Evolutionary conservation across 2,113 vertebrate genomes (phyloP), one percentile per base, ranked within the genome.

Genomic region (Bufo gargarizans): DNA sequence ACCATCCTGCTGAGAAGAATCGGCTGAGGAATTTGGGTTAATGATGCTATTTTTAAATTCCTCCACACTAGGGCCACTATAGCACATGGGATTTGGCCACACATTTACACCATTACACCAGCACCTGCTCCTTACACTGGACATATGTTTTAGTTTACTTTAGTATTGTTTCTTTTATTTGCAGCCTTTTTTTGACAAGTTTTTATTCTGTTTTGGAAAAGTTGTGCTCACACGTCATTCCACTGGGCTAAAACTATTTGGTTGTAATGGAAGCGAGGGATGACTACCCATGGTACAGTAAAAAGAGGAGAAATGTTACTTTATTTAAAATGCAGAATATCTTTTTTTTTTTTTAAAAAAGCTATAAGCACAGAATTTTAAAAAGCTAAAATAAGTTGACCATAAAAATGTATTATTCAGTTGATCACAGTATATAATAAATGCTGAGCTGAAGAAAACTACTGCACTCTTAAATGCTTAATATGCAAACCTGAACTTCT

Each of bases 1-100:
- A 84, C 59, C 87, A 77, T 89, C 87, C 87, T 89, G 87, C 72
- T 89, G 81, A 50, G 87, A 89, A 84, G 80, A 74, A 88, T 49
- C 82, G 47, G 69, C 78, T 61, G 10, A 83, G 71, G 56, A 83
- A 77, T 83, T 56, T 83, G 69, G 67, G 74, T 82, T 83, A 49
- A 83, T 61, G 69, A 87, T 81, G 65, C 61, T 56, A 80, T 87
- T 79, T 87, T 80, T 80, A 87, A 84, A 84, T 5, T 71, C 82
- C 63, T 84, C 50, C 10, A 53, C 63, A 84, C 63, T 69, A 71
- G 47, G 16, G 11, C 78, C 53, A 45, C 78, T 45, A 58, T 61
- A 19, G 11, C 13, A 50, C 56, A n/a, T 82, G 45, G 43, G 10
- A 11, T 12, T 74, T 65, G 63, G 13, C 33, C 17, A 83, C 61